Base-by-base conservation (phyloP, 2,888 invertebrate species). In the Prenolepis imparis region DNA sequence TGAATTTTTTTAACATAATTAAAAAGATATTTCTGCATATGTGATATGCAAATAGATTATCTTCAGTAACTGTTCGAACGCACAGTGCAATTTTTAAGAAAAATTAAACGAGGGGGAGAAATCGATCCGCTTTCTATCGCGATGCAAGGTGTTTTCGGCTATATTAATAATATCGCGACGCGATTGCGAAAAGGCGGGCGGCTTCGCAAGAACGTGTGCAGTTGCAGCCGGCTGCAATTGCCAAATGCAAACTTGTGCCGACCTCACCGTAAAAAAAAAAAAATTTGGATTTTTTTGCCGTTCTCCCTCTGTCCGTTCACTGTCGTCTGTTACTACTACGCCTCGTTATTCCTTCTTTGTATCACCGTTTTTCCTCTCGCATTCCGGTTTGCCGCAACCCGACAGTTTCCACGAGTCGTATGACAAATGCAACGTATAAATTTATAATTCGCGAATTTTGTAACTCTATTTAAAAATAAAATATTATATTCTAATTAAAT, bases 371-470 rank as follows among this genome's bases (percentile, higher is more conserved):
- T 78, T 73, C 68, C 85, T 80, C 68, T 67, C 82, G 83, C 87
- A 88, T 88, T 88, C 88, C 88, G 39, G 66, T 64, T 48, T 70
- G 83, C 55, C 63, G 74, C 39, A 48, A 63, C 24, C 36, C 28
- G 18, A 83, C 88, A 70, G 83, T 88, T 87, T 88, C 85, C 88
- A 72, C 68, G 68, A 84, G 88, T 86, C 75, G 86, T 78, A 85
- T 21, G 21, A 52, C 66, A 64, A 66, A 12, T 55, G 77, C 28
- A 41, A 68, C 39, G 57, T 28, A 44, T 44, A 67, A 39, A 32
- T 12, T 36, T 41, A 28, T 41, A 24, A n/a, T 15, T n/a, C 48
- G 18, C 6, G 12, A 64, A 11, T 75, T 36, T 64, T 64, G n/a
- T 32, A 11, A 21, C 11, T n/a, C n/a, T 63, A 63, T 63, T 74